These are phyloP conservation scores for Eidolon helvum DNA, from an alignment of 2,113 vertebrate genomes.

Conservation along the genomic window DNA sequence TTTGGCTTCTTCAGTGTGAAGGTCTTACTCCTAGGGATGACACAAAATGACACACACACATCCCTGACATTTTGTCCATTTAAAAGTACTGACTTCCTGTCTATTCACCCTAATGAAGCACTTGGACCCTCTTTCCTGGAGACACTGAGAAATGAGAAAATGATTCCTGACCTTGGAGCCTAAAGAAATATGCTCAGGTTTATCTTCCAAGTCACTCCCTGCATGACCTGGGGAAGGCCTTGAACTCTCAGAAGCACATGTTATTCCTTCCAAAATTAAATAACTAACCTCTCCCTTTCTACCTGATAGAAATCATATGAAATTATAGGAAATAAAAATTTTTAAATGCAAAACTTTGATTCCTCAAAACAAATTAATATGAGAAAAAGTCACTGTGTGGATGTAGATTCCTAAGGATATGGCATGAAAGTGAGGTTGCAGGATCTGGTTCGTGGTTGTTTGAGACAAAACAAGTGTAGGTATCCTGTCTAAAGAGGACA, in stretches of 20 bases:
- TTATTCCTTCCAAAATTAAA: background rate
- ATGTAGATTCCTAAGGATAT: background rate
- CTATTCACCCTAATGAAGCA: background rate
- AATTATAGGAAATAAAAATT: background rate
- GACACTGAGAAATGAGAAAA: background rate
- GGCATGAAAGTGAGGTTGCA: background rate
- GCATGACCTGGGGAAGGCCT: background rate
- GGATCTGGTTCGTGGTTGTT: background rate
- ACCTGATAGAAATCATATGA: background rate
- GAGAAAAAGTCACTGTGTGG: background rate
- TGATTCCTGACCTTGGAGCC: background rate
- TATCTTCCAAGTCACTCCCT: background rate
- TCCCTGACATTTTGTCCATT: background rate
- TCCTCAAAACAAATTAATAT: background rate
- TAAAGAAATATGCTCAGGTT: background rate
- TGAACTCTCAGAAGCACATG: background rate
- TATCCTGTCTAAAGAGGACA: background rate
- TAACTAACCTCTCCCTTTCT: background rate
- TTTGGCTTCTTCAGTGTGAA: background rate
- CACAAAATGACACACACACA: background rate
- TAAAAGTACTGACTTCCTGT: background rate
- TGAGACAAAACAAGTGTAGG: background rate
- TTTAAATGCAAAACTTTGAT: background rate
- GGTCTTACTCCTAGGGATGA: background rate
- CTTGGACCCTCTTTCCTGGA: fast-evolving